Base-by-base conservation (phyloP, 2,888 invertebrate genomes). In the Prosapia bicincta region DNA sequence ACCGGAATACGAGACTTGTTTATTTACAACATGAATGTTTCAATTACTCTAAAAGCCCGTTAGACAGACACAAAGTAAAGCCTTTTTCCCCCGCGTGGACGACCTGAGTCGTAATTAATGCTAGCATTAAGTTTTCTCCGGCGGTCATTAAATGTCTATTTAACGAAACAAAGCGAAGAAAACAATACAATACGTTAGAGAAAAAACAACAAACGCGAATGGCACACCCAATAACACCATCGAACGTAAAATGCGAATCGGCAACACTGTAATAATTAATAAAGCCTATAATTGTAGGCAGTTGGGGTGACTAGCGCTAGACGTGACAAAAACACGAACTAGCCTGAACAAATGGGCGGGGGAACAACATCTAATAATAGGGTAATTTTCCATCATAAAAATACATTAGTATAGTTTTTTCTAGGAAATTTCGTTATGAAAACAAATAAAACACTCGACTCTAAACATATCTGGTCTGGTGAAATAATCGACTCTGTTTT, bases 311-410 rank as follows among this genome's bases (percentile, higher is more conserved):
- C 67, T 67, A 67, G 54, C 20, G 20, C n/a, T 30, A 28, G 71
- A 38, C 54, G 68, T 66, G 75, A 75, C 71, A 75, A 68, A 75
- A 71, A 75, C 71, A n/a, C 54, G 54, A 54, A 54, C 54, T 54
- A 54, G 54, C 54, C 54, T 20, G 54, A 54, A 54, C 54, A 20
- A 54, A 54, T 43, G 66, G 66, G 66, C 20, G 69, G 72, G 32
- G 26, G 67, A 72, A 76, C 69, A 66, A 30, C 28, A 24, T 77
- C 43, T 78, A 78, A 78, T 76, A 71, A 78, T 74, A 74, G 77
- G 77, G 77, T 77, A 78, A 78, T 78, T 78, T 78, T 78, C 78
- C 75, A 78, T 76, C 78, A 77, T 78, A 78, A 78, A 78, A 78
- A 77, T 75, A 78, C 76, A 77, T 78, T 76, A 76, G 76, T 73